These are phyloP conservation scores for Caenorhabditis afra DNA, from an alignment of 2,888 invertebrate species.

Conservation along the genomic window DNA sequence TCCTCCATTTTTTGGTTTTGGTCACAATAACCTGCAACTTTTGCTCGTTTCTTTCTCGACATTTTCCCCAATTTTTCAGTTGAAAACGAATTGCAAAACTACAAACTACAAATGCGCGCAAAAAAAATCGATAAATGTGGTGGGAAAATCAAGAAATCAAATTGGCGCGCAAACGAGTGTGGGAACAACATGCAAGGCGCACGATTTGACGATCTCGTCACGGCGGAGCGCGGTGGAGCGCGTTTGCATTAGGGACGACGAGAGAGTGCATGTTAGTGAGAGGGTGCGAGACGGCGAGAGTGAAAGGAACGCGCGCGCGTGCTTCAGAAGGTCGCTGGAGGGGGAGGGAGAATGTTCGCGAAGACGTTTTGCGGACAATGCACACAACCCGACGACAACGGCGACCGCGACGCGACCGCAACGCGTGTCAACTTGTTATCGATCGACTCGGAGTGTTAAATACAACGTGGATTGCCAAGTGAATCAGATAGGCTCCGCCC, in stretches of 20 bases:
- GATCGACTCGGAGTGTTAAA: not conserved
- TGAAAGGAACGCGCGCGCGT: not conserved
- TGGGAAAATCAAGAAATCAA: not conserved
- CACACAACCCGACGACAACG: too few species aligned
- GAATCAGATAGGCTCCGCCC: too few species aligned
- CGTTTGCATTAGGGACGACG: not conserved
- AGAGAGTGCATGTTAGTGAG: conserved; percentile 1
- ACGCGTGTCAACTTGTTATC: not conserved
- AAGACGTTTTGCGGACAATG: not conserved
- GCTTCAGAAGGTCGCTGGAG: not conserved
- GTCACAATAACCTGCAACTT: not conserved
- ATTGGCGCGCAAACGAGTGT: conserved; percentile 5
- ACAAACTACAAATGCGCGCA: too few species aligned
- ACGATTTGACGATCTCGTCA: not conserved
- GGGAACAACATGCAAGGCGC: not conserved
- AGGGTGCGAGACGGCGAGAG: not conserved
- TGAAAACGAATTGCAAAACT: not conserved
- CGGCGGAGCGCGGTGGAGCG: too few species aligned
- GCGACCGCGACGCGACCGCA: conserved; percentile 26
- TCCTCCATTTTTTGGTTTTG: conserved; percentile 3
- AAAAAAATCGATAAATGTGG: not conserved
- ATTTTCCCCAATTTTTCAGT: too few species aligned
- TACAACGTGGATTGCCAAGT: too few species aligned
- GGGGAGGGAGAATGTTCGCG: not conserved
- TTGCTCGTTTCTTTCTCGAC: too few species aligned